Evolutionary conservation across 2,888 invertebrate genomes (phyloP).

Genomic region (Chymomyza amoena): DNA sequence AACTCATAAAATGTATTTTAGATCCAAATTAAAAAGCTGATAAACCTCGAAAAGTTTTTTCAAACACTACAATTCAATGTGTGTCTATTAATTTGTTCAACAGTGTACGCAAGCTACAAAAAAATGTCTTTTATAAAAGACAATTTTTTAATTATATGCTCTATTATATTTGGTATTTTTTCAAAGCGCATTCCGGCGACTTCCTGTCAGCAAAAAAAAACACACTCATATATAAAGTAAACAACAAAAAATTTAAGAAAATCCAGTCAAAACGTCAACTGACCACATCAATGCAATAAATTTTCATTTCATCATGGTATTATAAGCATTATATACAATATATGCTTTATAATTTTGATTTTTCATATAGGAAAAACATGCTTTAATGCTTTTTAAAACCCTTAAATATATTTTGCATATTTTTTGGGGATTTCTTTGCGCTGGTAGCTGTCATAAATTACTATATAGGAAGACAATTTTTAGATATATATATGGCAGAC

Average conservation of each 20-base stretch:
- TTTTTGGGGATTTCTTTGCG: neutral
- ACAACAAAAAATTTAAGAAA: constrained; percentile 14
- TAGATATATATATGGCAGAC: no score
- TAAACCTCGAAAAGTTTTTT: no score
- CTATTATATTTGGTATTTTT: constrained; percentile 13
- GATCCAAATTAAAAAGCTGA: no score
- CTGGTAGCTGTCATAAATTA: constrained; percentile 62
- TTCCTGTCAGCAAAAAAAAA: constrained; percentile 53
- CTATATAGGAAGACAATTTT: neutral
- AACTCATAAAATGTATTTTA: no score
- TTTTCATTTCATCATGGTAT: constrained; percentile 61
- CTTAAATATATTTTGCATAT: constrained; percentile 43
- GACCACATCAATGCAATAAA: constrained; percentile 65
- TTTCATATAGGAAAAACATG: constrained; percentile 23
- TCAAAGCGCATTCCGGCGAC: constrained; percentile 60
- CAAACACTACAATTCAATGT: no score
- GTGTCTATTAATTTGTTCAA: neutral
- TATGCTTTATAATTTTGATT: constrained; percentile 12
- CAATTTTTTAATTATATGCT: constrained; percentile 12
- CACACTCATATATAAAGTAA: constrained; percentile 31
- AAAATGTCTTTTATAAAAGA: neutral
- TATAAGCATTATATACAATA: constrained; percentile 15
- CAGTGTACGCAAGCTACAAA: neutral
- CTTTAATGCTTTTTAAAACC: constrained; percentile 46
- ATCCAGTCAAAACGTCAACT: constrained; percentile 53